Evolutionary conservation across 2,113 vertebrate species (phyloP), one percentile per base, ranked within the genome.

Genomic region (Oncorhynchus mykiss): DNA sequence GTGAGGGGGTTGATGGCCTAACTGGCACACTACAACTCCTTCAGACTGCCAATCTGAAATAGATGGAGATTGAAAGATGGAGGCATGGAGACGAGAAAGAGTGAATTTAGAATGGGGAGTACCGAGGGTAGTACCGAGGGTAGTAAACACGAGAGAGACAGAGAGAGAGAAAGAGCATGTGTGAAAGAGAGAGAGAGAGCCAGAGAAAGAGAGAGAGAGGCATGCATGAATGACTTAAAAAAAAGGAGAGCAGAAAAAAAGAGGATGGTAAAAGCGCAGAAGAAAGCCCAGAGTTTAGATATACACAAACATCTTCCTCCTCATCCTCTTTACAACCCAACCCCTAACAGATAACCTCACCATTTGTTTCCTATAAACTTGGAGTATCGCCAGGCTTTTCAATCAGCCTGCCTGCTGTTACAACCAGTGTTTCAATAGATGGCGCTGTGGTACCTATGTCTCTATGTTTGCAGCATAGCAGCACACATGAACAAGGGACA

Each of bases 381-480:
- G 54, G 54, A 57, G 20, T 20, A 57, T 57, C 18, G 6, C 11
- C 51, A 18, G 59, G 13, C 18, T 62, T 8, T 22, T 62, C 7
- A 16, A 22, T 62, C 1, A 62, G 18, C 7, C n/a, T 51, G 20
- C 70, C 65, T 73, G 75, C 57, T 71, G 27, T 68, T 54, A 7
- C 57, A 6, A 0, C 0, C 13, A 2, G 0, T 49, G 0, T 11
- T 66, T 66, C 91, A 78, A 88, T 82, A 91, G 92, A 88, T 91
- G 91, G 90, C 20, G 87, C 80, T 93, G 88, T 89, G 83, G 88
- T 45, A 79, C 83, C 87, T 77, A 49, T 59, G 51, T 76, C 0
- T 25, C 70, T 48, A 49, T 71, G 73, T 54, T 18, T 60, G 9
- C 74, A 74, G 22, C 3, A 78, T 71, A 18, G 51, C 49, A 54